Evolutionary conservation across 2,113 vertebrate genomes (phyloP).

Genomic region (Oxygymnocypris stewartii): DNA sequence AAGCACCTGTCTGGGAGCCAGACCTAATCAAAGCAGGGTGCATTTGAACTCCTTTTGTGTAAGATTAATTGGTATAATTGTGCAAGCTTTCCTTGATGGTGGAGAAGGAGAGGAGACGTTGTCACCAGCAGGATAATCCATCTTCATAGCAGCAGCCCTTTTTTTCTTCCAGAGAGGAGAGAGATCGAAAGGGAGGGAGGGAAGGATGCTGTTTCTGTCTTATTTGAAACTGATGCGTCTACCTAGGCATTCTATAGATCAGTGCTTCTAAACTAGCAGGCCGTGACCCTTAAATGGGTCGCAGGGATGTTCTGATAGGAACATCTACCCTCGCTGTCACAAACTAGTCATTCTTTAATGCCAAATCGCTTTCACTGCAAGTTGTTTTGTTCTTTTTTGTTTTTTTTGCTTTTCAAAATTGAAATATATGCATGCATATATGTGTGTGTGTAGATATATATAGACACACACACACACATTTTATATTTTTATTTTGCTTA

Average conservation of each 20-base stretch:
- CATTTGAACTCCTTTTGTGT: constrained; percentile 65
- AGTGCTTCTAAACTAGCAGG: background rate
- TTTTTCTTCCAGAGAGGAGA: constrained; percentile 59
- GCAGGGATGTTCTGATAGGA: background rate
- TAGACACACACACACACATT: background rate
- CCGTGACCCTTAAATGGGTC: background rate
- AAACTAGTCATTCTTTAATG: background rate
- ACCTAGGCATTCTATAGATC: constrained; percentile 69
- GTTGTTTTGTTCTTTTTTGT: no score
- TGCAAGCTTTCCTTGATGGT: constrained; percentile 68
- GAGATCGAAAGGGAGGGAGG: constrained; percentile 37
- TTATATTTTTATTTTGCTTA: background rate
- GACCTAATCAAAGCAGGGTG: constrained; percentile 59
- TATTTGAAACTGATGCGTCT: constrained; percentile 64
- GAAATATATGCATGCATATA: no score
- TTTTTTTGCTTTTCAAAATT: no score
- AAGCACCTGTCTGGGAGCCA: constrained; percentile 60
- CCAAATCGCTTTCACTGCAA: background rate
- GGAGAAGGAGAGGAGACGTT: constrained; percentile 64
- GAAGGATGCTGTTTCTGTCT: constrained; percentile 35
- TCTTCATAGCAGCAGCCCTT: constrained; percentile 76
- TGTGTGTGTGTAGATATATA: no score
- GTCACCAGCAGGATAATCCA: constrained; percentile 74
- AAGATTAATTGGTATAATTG: constrained; percentile 81
- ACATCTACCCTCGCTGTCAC: background rate